Percentiles rank a stretch among this genome's conserved stretches.
Conservation (phyloP, 2,888 invertebrate species). For the Pocota personata region DNA sequence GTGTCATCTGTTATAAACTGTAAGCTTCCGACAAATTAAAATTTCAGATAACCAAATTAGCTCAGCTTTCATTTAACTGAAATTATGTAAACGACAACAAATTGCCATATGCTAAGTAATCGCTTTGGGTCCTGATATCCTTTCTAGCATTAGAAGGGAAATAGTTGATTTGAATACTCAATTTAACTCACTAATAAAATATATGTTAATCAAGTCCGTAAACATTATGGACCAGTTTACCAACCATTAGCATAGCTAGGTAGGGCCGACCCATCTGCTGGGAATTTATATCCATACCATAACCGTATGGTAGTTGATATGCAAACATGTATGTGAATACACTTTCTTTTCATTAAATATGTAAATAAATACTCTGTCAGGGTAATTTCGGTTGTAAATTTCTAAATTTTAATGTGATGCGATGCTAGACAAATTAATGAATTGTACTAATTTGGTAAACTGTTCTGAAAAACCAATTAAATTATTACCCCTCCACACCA, state of each 20-base stretch:
- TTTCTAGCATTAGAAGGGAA: neutral
- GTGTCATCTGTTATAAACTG: too few relatives aligned
- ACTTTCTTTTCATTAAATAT: conserved; percentile 4
- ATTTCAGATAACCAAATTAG: too few relatives aligned
- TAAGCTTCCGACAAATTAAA: too few relatives aligned
- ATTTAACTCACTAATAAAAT: too few relatives aligned
- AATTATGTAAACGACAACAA: too few relatives aligned
- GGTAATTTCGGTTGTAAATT: neutral
- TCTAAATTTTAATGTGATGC: neutral
- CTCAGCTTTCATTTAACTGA: too few relatives aligned
- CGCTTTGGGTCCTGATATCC: neutral
- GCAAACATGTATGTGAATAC: neutral
- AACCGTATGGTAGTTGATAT: neutral
- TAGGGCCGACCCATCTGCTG: neutral
- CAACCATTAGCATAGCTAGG: neutral
- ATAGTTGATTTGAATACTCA: neutral
- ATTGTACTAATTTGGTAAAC: neutral
- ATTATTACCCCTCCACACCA: neutral
- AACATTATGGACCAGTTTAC: neutral
- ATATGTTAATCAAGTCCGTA: neutral
- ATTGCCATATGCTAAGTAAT: neutral
- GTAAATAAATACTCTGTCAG: neutral
- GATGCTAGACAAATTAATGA: neutral
- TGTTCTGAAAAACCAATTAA: conserved; percentile 3
- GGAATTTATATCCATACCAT: neutral